Evolutionary conservation across 2,113 vertebrate species (phyloP).

Genomic region (Bungarus multicinctus): DNA sequence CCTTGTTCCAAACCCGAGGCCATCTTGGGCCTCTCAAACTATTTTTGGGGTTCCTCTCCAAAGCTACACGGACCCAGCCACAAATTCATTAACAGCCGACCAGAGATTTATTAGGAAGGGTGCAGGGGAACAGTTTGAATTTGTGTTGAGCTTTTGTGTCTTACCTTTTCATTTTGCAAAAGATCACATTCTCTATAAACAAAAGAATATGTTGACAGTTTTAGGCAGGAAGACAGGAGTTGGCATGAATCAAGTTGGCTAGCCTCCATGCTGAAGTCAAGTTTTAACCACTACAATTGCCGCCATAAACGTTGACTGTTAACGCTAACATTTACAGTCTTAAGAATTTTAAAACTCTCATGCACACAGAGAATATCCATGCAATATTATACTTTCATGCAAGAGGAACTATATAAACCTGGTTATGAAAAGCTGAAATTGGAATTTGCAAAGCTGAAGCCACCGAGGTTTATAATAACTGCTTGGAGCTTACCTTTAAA

Average conservation of each 20-base stretch:
- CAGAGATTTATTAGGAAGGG: slow-evolving; percentile 78
- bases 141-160: slow-evolving; percentile 96
- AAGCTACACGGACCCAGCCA: slow-evolving; percentile 77
- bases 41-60: slow-evolving; percentile 64
- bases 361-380: slow-evolving; percentile 78
- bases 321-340: slow-evolving; percentile 70
- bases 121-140: slow-evolving; percentile 86
- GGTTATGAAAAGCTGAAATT: slow-evolving; percentile 69
- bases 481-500: slow-evolving; percentile 90
- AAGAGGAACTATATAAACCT: slow-evolving; percentile 75
- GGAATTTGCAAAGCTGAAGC: slow-evolving; percentile 64
- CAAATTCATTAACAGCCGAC: slow-evolving; percentile 69
- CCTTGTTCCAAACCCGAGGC: slow-evolving; percentile 40
- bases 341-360: slow-evolving; percentile 68
- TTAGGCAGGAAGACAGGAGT: slow-evolving; percentile 99
- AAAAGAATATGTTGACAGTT: slow-evolving; percentile 99
- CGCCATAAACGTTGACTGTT: slow-evolving; percentile 76
- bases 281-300: slow-evolving; percentile 78
- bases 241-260: slow-evolving; percentile 96
- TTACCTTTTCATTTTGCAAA: slow-evolving; percentile 99
- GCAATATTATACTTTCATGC: slow-evolving; percentile 85
- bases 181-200: slow-evolving; percentile 99
- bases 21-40: background rate
- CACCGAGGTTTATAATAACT: slow-evolving; percentile 48
- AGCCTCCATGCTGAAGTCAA: slow-evolving; percentile 96